Evolutionary conservation across 2,113 vertebrate species (phyloP), one percentile per base, ranked within the genome.

Genomic region (Pogonocichla stellata): DNA sequence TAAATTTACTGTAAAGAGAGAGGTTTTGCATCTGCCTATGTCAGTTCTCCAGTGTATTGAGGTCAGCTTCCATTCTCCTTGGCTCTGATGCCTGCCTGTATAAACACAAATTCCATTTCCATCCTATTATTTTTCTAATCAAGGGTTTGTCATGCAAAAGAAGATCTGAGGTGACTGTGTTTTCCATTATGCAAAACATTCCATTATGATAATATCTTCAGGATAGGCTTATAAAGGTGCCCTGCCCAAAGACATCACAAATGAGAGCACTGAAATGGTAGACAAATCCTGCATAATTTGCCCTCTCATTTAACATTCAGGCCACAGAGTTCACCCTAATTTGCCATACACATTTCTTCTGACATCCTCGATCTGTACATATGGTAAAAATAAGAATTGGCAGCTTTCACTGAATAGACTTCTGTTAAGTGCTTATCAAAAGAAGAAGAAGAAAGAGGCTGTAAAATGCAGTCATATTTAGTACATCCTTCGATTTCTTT

Each of bases 101-200:
- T 97, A 97, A 98, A 98, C 94, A 97, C 79, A 96, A 98, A 97
- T 97, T 98, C 96, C 92, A 98, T 98, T 98, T 98, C 96, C 96
- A 97, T 97, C 94, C 93, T 94, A 97, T 98, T 98, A 98, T 97
- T 97, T 98, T 97, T 97, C 96, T 98, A 98, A 98, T 98, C 97
- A 98, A 97, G 96, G 80, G 97, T 97, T 97, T 98, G 97, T 97
- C 97, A 97, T 97, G 97, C 97, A 97, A 97, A 97, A 97, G 94
- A 64, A 97, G 96, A 98, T 97, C 96, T 96, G 93, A 98, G 86
- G 88, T 97, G 94, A 88, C 83, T 89, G 66, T 72, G 73, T 92
- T 96, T 97, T 88, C 92, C 86, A 96, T 97, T 96, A 97, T 96
- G 94, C 97, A 97, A 98, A 98, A 87, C 93, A 97, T 92, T 91